Evolutionary conservation across 2,888 invertebrate species (phyloP).

Genomic region (Odontomyia ornata): DNA sequence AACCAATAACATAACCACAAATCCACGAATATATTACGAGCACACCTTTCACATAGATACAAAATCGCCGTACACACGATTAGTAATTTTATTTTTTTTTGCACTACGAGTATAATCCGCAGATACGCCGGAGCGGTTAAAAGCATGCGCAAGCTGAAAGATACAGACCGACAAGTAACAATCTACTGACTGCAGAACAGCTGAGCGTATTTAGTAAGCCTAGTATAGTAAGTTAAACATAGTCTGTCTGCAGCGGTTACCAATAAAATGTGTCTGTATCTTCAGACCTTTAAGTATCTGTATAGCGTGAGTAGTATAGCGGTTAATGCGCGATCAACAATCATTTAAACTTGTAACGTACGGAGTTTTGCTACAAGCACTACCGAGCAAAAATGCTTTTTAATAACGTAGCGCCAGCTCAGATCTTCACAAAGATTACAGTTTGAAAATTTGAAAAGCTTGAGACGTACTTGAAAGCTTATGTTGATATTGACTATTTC

Average conservation of each 20-base stretch:
- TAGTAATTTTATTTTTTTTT: background rate
- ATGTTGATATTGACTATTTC: too few relatives aligned
- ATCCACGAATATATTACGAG: background rate
- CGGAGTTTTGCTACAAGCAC: too few relatives aligned
- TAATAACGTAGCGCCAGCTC: too few relatives aligned
- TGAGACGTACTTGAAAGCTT: too few relatives aligned
- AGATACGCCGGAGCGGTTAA: background rate
- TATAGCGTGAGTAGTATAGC: slow-evolving; percentile 3
- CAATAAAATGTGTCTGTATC: background rate
- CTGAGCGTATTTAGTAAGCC: slow-evolving; percentile 20
- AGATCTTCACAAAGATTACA: too few relatives aligned
- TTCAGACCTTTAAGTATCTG: background rate
- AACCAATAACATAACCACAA: background rate
- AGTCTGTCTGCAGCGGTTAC: background rate
- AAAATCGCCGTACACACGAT: background rate
- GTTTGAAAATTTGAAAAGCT: too few relatives aligned
- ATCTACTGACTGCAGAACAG: slow-evolving; percentile 21
- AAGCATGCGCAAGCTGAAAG: slow-evolving; percentile 16
- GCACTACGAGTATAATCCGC: background rate
- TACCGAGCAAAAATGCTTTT: too few relatives aligned
- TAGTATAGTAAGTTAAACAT: background rate
- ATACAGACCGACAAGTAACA: slow-evolving; percentile 30
- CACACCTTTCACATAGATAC: background rate
- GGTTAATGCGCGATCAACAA: background rate
- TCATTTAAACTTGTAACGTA: too few relatives aligned